phyloP scores from a whole-genome alignment of 2,113 vertebrate species.

The Sclerurus mexicanus region DNA sequence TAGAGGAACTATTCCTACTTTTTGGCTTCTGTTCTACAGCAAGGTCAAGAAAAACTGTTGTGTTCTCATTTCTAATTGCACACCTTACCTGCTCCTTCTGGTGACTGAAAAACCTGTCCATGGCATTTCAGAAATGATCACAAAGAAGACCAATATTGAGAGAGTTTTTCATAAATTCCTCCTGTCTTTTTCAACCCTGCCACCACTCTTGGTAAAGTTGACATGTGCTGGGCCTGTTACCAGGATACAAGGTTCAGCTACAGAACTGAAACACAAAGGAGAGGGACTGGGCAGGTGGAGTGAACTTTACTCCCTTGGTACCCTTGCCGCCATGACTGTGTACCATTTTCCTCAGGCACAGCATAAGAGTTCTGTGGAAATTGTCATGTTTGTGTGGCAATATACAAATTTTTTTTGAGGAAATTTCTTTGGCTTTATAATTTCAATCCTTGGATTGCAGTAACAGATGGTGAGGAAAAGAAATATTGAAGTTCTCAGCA shows the following conservation, averaged over 20 bases:
- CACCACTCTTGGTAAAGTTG: not conserved
- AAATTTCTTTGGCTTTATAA: not conserved
- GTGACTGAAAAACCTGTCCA: not conserved
- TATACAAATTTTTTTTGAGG: not conserved
- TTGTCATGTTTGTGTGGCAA: not conserved
- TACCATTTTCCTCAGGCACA: not conserved
- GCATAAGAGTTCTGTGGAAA: not conserved
- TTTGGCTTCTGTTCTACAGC: not conserved
- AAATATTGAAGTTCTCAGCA: not conserved
- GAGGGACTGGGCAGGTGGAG: fast-evolving
- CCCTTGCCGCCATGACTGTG: not conserved
- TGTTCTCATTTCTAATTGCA: not conserved
- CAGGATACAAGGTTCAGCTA: not conserved
- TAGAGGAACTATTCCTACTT: not conserved
- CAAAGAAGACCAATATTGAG: not conserved
- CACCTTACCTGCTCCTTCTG: not conserved
- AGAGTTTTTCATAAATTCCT: not conserved
- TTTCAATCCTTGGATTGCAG: not conserved
- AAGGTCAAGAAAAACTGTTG: not conserved
- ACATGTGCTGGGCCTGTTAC: not conserved
- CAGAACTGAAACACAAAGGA: not conserved
- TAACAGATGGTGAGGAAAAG: not conserved
- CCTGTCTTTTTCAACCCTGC: not conserved
- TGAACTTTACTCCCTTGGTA: not conserved
- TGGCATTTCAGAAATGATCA: not conserved